Evolutionary conservation across 2,888 invertebrate species (phyloP), one percentile per base, ranked within the genome.

Genomic region (Melinaea menophilus): DNA sequence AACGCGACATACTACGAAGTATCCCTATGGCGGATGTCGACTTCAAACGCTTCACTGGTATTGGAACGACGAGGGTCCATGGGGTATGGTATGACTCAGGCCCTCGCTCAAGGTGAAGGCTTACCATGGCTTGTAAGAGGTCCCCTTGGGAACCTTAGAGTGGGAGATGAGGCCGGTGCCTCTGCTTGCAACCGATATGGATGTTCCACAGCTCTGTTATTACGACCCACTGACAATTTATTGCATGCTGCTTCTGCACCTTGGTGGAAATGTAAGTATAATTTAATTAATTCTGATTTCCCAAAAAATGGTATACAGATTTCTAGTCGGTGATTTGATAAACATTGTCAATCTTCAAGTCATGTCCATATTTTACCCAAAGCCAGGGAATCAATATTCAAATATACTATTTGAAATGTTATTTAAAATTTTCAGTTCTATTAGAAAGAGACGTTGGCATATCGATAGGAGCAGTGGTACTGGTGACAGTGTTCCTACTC

Each of bases 1-100:
- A 90, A 90, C 68, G 90, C 90, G 33, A 88, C 90, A 0, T 85
- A 90, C 75, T 90, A 90, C 74, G 90, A 90, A 71, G 84, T 89
- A 0, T 85, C 88, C 2, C 84, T 90, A 0, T 90, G 90, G 89
- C 78, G 88, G 37, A 81, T 89, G 79, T 88, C 90, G 0, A 82
- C 82, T 0, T 84, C 83, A 4, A 90, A 90, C 69, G 78, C 88
- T 0, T 88, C 90, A 0, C 69, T 90, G 41, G 73, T 87, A 1
- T 77, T 89, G 0, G 86, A 87, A 55, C 78, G 84, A 0, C 79
- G 86, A 31, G 84, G 84, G 0, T 80, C 85, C 13, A 85, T 90
- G 86, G 88, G 85, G 0, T 84, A 85, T 61, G 87, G 88, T 1
- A 78, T 80, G n/a, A 82, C 85, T 1, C 81, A 80, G 13, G 87